Evolutionary conservation across 2,797 vertebrate species (phyloP), one percentile per base, ranked within the genome.

Genomic region (Etheostoma nigrum): DNA sequence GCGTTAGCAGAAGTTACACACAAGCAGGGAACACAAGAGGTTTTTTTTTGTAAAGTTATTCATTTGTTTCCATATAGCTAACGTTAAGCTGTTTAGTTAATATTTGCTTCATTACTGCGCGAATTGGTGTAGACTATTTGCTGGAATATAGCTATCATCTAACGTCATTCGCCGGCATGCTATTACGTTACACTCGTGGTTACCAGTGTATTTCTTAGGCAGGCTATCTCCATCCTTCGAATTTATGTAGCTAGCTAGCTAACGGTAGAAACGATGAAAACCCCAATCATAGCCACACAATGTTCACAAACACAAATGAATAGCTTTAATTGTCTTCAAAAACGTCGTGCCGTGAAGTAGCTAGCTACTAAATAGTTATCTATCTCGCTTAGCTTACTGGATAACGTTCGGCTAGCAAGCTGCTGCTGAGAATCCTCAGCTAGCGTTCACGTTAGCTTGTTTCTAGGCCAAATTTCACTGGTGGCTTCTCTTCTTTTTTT

Each of bases 381-480:
- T 40, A 11, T 10, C 36, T 11, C 36, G 10, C 36, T 40, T 40
- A 40, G 0, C 10, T 11, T 40, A 40, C 10, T 40, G 36, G 36
- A 10, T 40, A 19, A 44, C 42, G 42, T 44, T 14, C 13, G 13
- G 7, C 27, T 67, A 65, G 44, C 60, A 60, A 71, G 44, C 66
- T 57, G 19, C 47, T 19, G 30, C 42, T 44, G n/a, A 77, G 63
- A 77, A 69, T 67, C 68, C 75, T 51, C 23, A 78, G 83, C 87
- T 81, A 85, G 33, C 64, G 58, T 52, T 64, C 83, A 33, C 68
- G 61, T 64, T 86, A 79, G 77, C 82, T 88, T 62, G 61, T 72
- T 83, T 79, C 53, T 82, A 91, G 90, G 92, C 92, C 90, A 85
- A 59, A 83, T 71, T 78, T 81, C 49, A 74, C 47, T 10, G 6